Percentiles rank a stretch among this genome's conserved stretches.
phyloP scores from a whole-genome alignment of 2,797 vertebrate species.

The Lepidocolaptes lacrymiger region DNA sequence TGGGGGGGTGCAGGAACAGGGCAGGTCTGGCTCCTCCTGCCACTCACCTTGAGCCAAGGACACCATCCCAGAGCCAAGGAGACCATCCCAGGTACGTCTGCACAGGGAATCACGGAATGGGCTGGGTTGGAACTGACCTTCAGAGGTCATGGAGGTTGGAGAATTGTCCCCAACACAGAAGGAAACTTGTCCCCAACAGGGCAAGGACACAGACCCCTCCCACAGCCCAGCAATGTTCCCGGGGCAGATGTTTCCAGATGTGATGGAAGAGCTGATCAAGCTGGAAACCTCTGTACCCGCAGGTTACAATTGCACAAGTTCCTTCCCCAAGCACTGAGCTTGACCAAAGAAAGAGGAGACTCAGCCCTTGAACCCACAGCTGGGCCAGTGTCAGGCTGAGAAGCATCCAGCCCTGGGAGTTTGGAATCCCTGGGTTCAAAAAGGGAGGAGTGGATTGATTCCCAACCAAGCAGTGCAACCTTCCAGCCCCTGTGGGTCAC shows the following conservation, averaged over 20 bases:
- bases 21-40: not conserved
- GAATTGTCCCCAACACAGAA: not conserved
- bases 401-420: not conserved
- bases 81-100: not conserved
- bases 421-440: not conserved
- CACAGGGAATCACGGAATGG: not conserved
- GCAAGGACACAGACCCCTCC: not conserved
- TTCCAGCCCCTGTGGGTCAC: not conserved
- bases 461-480: not conserved
- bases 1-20: accelerated
- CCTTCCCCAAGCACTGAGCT: not conserved
- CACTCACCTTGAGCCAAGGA: not conserved
- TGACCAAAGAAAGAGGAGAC: not conserved
- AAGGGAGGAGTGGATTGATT: not conserved
- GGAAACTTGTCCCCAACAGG: not conserved
- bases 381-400: not conserved
- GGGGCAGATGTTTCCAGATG: not conserved
- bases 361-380: not conserved
- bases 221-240: not conserved
- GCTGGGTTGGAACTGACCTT: not conserved
- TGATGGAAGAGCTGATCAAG: not conserved
- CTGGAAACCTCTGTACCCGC: not conserved
- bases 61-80: not conserved
- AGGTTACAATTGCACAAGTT: not conserved
- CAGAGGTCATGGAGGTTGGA: not conserved